Base-by-base conservation (phyloP, 2,797 vertebrate genomes). In the Neoniphon sammara region DNA sequence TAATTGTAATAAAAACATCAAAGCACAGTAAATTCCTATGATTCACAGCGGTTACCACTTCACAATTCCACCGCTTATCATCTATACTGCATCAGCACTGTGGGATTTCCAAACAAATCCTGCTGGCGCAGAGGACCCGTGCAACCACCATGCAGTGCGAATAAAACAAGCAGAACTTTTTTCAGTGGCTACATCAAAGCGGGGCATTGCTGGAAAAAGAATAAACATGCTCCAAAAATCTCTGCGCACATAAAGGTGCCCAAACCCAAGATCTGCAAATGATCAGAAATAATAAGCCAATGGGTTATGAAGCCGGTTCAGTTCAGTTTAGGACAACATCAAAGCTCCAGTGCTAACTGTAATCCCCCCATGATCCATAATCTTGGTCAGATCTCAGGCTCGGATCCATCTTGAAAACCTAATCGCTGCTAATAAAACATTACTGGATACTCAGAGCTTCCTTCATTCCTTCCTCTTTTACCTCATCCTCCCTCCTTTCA, bases 301-400 rank as follows among this genome's bases (percentile, higher is more conserved):
- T 60, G 65, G 70, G 70, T 70, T 66, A 52, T 49, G 55, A 78
- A 71, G 62, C 30, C 56, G 54, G 44, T 56, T 54, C 55, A 34
- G 80, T 85, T 89, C 52, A 77, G 54, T 14, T 54, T 18, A 69
- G 70, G 82, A 80, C 77, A 75, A 57, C 73, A 76, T 81, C 75
- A 82, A 75, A 80, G 78, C 63, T 53, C 49, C 31, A 70, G 61
- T 77, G 70, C 59, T 7, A 57, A 46, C 59, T 62, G 44, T 84
- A 80, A 82, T 87, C 75, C 78, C 7, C 11, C 42, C 5, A 44
- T 44, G 14, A 44, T 44, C 42, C 42, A 44, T 44, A 20, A 36
- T 39, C 57, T 39, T 7, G 60, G 44, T 30, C 46, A 50, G 56
- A 70, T 82, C 73, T 61, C 23, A 4, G 6, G 23, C 62, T 77